Conservation (phyloP, 1,140 invertebrate genomes). For the Scaptodrosophila lebanonensis region DNA sequence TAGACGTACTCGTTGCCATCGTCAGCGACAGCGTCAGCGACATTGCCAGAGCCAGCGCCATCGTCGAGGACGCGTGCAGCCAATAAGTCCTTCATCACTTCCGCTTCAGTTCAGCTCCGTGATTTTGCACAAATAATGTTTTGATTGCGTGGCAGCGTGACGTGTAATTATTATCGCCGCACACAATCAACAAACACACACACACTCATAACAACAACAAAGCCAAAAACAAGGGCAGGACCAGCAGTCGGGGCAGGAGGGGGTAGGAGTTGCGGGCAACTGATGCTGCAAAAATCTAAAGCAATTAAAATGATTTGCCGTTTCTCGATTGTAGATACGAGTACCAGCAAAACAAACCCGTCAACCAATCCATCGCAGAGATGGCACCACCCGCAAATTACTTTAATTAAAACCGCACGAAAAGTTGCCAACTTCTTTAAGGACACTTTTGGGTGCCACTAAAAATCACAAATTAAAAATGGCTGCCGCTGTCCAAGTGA, state of each 20-base stretch:
- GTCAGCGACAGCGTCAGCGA: too few species aligned
- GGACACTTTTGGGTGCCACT: conserved; percentile 48
- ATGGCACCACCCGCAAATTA: conserved; percentile 15
- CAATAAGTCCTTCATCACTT: conserved; percentile 77
- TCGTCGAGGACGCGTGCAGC: conserved; percentile 65
- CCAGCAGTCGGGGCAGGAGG: conserved; percentile 2
- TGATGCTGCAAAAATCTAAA: conserved; percentile 36
- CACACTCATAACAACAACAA: conserved; percentile 58
- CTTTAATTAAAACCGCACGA: conserved; percentile 38
- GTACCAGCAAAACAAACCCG: too few species aligned
- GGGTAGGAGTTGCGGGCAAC: conserved; percentile 24
- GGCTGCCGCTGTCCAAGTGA: conserved; percentile 15
- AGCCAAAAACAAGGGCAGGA: conserved; percentile 11
- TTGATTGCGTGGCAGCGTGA: conserved; percentile 76
- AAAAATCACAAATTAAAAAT: conserved; percentile 66
- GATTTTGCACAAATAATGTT: conserved; percentile 77
- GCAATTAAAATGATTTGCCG: conserved; percentile 64
- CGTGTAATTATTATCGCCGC: conserved; percentile 76
- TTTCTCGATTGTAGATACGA: not conserved
- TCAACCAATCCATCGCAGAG: conserved; percentile 15
- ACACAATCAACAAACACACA: conserved; percentile 59
- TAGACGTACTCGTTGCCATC: too few species aligned
- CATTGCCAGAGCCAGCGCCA: not conserved
- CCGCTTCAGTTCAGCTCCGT: conserved; percentile 76
- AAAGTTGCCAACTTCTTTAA: conserved; percentile 41